Percentiles rank a stretch among this genome's conserved stretches.
These are phyloP conservation scores for Peucedramus taeniatus DNA, from an alignment of 2,113 vertebrate genomes.

Conservation along the genomic window DNA sequence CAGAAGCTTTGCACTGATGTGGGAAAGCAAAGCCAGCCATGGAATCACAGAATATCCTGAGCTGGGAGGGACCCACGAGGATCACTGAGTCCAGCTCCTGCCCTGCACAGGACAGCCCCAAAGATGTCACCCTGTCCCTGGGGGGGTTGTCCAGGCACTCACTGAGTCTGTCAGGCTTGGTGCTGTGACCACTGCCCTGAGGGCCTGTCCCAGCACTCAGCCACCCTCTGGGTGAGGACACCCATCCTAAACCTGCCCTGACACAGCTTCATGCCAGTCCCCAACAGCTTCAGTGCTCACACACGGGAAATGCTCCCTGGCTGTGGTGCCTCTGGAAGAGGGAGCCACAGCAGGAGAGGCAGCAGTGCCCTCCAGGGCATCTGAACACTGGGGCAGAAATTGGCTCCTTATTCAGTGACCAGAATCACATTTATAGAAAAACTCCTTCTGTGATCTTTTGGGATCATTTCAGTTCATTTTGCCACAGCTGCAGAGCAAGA, in stretches of 20 bases:
- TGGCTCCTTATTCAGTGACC: not conserved
- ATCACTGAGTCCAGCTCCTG: not conserved
- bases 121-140: not conserved
- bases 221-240: not conserved
- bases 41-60: not conserved
- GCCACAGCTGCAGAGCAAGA: not conserved
- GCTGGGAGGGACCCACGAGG: not conserved
- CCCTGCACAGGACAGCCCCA: not conserved
- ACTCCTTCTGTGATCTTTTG: not conserved
- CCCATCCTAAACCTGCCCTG: not conserved
- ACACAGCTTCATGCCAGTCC: not conserved
- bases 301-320: rapidly evolving
- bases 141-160: not conserved
- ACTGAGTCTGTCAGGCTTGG: not conserved
- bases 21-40: not conserved
- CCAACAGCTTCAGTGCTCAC: rapidly evolving
- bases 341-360: not conserved
- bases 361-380: not conserved
- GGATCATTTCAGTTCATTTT: not conserved
- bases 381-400: not conserved
- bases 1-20: not conserved
- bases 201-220: not conserved
- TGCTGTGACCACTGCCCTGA: not conserved
- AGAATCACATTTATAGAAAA: not conserved
- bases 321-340: not conserved